These are phyloP conservation scores for Drosophila murphyi DNA, from an alignment of 1,140 invertebrate genomes.

Conservation along the genomic window DNA sequence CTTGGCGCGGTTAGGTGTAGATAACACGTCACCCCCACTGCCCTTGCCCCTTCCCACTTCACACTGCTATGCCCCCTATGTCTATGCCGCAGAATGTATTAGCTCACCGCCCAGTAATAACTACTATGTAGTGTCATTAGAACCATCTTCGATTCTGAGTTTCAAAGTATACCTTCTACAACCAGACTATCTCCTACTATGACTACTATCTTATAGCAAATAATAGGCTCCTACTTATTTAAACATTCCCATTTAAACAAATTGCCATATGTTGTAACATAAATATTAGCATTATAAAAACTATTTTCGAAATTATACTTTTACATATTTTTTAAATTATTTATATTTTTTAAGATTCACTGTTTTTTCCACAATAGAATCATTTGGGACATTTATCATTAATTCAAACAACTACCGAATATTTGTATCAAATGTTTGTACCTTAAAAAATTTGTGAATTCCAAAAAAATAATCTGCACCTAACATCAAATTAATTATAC, in stretches of 20 bases:
- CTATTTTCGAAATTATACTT: constrained; percentile 7
- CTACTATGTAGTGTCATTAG: constrained; percentile 82
- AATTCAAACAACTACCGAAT: constrained; percentile 57
- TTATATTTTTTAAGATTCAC: constrained; percentile 43
- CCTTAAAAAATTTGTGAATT: constrained; percentile 26
- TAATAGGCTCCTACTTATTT: constrained; percentile 47
- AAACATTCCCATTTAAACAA: constrained; percentile 44
- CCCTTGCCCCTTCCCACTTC: background rate
- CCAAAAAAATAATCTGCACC: constrained; percentile 40
- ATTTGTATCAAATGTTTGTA: constrained; percentile 81
- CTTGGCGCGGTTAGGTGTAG: constrained; percentile 70
- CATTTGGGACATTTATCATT: constrained; percentile 29
- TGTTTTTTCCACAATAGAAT: constrained; percentile 5
- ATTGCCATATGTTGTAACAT: constrained; percentile 63
- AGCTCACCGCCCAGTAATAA: constrained; percentile 77
- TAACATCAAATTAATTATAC: constrained; percentile 70
- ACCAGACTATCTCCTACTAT: constrained; percentile 3
- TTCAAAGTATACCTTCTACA: background rate
- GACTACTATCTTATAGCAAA: constrained; percentile 35
- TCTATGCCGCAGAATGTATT: constrained; percentile 77
- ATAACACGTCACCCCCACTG: background rate
- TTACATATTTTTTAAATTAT: constrained; percentile 53
- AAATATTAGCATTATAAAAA: constrained; percentile 18
- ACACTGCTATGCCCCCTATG: constrained; percentile 24
- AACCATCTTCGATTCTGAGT: constrained; percentile 50